Conservation (phyloP, 1,140 invertebrate genomes). For the Hyles vespertilio region DNA sequence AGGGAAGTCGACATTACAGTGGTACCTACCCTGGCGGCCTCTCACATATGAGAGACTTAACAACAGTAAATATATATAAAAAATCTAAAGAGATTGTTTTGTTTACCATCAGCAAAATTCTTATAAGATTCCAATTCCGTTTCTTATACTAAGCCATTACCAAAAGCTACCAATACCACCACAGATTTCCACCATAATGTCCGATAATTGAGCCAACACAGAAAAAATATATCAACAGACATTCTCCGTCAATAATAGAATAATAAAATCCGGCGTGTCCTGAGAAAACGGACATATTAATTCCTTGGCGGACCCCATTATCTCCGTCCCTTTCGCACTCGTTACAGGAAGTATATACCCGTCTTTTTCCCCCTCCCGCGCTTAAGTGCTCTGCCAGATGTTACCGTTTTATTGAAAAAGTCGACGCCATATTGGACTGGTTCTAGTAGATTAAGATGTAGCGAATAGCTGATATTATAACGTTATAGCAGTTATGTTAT, state of each 20-base stretch:
- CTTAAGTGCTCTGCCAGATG: conserved; percentile 65
- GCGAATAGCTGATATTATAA: conserved; percentile 11
- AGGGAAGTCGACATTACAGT: too few relatives aligned
- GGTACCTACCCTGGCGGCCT: too few relatives aligned
- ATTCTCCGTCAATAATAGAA: conserved; percentile 60
- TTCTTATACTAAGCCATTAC: too few relatives aligned
- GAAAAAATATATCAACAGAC: background rate
- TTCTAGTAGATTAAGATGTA: conserved; percentile 65
- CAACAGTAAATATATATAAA: too few relatives aligned
- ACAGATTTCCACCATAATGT: background rate
- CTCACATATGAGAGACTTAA: too few relatives aligned
- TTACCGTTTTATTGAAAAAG: conserved; percentile 69
- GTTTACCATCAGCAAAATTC: too few relatives aligned
- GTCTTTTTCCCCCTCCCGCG: conserved; percentile 47
- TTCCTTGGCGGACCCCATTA: conserved; percentile 39
- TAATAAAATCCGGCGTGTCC: conserved; percentile 50
- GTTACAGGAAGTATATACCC: background rate
- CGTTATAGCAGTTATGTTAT: conserved; percentile 5
- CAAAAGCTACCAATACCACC: background rate
- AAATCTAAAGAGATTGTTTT: too few relatives aligned
- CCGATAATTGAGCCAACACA: background rate
- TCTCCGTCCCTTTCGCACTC: conserved; percentile 29
- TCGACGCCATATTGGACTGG: conserved; percentile 57
- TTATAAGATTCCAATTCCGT: too few relatives aligned
- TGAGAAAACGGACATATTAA: conserved; percentile 68